phyloP scores from a whole-genome alignment of 2,888 invertebrate species.

The Linnaemya vulpina region DNA sequence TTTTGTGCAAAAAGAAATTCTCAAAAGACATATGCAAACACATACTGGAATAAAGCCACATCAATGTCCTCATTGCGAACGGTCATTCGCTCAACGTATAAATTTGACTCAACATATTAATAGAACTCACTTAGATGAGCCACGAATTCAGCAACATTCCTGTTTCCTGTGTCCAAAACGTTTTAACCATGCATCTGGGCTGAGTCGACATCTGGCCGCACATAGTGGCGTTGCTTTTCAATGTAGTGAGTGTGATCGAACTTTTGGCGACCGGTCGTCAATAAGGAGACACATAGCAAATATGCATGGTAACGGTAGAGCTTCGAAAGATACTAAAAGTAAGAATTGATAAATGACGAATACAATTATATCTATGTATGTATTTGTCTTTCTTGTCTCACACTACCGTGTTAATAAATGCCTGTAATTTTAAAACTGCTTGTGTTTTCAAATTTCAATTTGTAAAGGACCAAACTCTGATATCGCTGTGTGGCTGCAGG shows the following conservation, averaged over 20 bases:
- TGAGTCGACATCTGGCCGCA: conserved; percentile 87
- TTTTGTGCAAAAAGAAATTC: conserved; percentile 89
- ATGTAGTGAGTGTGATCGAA: conserved; percentile 87
- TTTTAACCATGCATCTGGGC: conserved; percentile 85
- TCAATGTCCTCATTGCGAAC: conserved; percentile 86
- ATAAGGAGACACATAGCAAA: conserved; percentile 85
- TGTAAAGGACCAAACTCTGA: too few relatives aligned
- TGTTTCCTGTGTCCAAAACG: conserved; percentile 87
- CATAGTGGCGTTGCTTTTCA: conserved; percentile 87
- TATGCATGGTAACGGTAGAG: conserved; percentile 75
- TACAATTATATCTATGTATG: too few relatives aligned
- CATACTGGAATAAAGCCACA: conserved; percentile 87
- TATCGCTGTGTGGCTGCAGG: too few relatives aligned
- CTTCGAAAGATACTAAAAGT: conserved; percentile 23
- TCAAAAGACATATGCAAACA: conserved; percentile 86
- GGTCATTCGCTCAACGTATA: conserved; percentile 89
- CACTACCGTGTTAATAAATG: too few relatives aligned
- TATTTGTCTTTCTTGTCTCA: too few relatives aligned
- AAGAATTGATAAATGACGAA: conserved; percentile 8
- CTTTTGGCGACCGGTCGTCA: conserved; percentile 89
- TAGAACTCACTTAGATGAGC: conserved; percentile 85
- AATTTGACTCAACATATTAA: conserved; percentile 86
- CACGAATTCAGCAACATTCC: conserved; percentile 86
- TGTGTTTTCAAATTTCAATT: too few relatives aligned
- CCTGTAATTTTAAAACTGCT: not conserved